Conservation (phyloP, 2,797 vertebrate species). For the Sebastes glaucus region DNA sequence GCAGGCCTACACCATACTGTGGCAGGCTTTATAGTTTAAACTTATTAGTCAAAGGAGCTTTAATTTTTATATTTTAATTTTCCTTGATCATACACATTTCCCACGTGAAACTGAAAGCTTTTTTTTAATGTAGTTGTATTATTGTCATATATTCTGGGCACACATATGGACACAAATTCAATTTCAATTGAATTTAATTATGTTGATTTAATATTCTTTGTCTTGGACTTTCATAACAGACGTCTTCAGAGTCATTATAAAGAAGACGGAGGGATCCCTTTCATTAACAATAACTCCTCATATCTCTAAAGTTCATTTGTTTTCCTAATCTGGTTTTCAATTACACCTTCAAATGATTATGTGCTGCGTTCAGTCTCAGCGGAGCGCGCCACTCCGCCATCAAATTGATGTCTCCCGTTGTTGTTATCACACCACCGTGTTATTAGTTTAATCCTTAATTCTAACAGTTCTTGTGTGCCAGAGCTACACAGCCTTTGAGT, state of each 20-base stretch:
- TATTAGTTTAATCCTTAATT: slow-evolving; percentile 61
- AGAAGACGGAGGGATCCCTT: slow-evolving; percentile 8
- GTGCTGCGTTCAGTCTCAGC: slow-evolving; percentile 21
- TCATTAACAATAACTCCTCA: slow-evolving; percentile 31
- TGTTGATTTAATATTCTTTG: slow-evolving; percentile 5
- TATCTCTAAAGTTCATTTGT: slow-evolving; percentile 49
- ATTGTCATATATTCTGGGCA: neutral
- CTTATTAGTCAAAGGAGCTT: neutral
- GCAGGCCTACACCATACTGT: neutral
- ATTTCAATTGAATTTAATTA: neutral
- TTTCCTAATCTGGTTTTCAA: slow-evolving; percentile 62
- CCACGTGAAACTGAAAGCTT: neutral
- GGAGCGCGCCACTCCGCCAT: neutral
- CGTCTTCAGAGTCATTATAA: slow-evolving; percentile 14
- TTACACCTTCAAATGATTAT: slow-evolving; percentile 58
- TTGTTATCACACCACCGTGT: slow-evolving; percentile 38
- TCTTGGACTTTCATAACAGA: neutral
- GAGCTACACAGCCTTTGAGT: slow-evolving; percentile 11
- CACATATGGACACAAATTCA: neutral
- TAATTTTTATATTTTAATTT: neutral
- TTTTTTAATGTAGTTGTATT: neutral
- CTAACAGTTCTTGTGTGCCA: slow-evolving; percentile 19
- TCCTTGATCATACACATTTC: neutral
- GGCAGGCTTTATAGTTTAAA: neutral
- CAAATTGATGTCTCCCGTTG: slow-evolving; percentile 38